Evolutionary conservation across 2,797 vertebrate species (phyloP).

Genomic region (Myoxocephalus aenaeus): DNA sequence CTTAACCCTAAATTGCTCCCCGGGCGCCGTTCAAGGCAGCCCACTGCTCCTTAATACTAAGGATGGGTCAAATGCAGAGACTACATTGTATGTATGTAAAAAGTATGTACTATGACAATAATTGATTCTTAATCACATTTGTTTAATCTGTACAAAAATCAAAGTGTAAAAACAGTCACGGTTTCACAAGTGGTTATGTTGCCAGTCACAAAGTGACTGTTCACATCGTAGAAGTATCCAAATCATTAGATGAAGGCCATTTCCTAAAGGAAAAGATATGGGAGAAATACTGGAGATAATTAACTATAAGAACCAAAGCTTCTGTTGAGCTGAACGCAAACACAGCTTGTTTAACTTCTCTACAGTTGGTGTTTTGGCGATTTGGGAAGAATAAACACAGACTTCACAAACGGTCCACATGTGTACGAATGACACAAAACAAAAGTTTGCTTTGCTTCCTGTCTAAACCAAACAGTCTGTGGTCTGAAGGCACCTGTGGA

Average conservation of each 20-base stretch:
- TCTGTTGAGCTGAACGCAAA: not conserved
- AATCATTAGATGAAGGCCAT: not conserved
- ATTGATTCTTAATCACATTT: too few species aligned
- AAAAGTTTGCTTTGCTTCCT: not conserved
- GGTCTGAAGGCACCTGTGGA: not conserved
- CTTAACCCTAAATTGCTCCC: too few species aligned
- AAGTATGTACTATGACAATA: too few species aligned
- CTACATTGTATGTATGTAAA: too few species aligned
- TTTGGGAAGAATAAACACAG: not conserved
- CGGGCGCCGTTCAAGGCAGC: too few species aligned
- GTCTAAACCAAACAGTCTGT: not conserved
- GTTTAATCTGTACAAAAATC: not conserved
- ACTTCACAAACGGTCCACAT: not conserved
- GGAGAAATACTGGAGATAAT: not conserved
- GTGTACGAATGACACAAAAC: not conserved
- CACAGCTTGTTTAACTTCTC: not conserved
- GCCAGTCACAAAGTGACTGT: not conserved
- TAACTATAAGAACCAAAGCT: not conserved
- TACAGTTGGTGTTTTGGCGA: not conserved
- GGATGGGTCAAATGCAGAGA: too few species aligned
- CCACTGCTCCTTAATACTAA: too few species aligned
- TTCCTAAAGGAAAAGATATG: not conserved
- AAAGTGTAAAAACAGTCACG: not conserved
- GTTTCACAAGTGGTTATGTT: not conserved
- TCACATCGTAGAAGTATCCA: not conserved